A percentile compares a stretch with the other conserved stretches of the same genome.
Conservation (phyloP, 2,113 vertebrate species). For the Vidua chalybeata region DNA sequence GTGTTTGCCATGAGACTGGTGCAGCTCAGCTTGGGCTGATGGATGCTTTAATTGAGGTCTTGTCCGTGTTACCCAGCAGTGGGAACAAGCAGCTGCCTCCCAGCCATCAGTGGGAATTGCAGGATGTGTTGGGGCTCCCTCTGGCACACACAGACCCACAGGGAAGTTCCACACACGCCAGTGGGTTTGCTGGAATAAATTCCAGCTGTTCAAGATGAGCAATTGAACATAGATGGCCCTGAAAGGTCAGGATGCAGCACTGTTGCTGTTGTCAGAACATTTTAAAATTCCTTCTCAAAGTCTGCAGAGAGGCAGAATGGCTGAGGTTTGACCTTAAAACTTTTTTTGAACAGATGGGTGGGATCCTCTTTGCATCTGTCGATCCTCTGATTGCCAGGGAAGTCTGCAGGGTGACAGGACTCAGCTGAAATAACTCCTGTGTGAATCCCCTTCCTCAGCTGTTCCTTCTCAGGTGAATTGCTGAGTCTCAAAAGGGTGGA, state of each 20-base stretch:
- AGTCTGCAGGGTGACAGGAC: not conserved
- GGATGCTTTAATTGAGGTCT: not conserved
- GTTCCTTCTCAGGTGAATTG: not conserved
- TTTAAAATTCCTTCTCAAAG: not conserved
- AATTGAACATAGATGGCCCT: not conserved
- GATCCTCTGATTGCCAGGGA: not conserved
- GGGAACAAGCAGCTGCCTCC: not conserved
- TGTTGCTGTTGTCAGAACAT: not conserved
- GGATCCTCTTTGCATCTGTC: not conserved
- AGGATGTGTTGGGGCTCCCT: not conserved
- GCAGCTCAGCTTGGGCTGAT: not conserved
- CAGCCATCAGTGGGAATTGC: not conserved
- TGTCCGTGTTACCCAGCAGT: not conserved
- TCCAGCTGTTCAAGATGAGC: not conserved
- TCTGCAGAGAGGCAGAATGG: not conserved
- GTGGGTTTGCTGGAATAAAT: not conserved
- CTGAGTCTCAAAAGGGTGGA: not conserved
- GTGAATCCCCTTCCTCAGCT: not conserved
- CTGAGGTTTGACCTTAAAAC: not conserved
- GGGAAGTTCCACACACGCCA: not conserved
- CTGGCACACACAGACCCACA: not conserved
- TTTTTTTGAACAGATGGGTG: not conserved
- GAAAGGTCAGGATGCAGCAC: not conserved
- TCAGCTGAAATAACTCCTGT: not conserved
- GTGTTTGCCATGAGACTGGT: not conserved